These are phyloP conservation scores for Sciurus vulgaris DNA, from an alignment of 2,797 vertebrate genomes.

Conservation along the genomic window DNA sequence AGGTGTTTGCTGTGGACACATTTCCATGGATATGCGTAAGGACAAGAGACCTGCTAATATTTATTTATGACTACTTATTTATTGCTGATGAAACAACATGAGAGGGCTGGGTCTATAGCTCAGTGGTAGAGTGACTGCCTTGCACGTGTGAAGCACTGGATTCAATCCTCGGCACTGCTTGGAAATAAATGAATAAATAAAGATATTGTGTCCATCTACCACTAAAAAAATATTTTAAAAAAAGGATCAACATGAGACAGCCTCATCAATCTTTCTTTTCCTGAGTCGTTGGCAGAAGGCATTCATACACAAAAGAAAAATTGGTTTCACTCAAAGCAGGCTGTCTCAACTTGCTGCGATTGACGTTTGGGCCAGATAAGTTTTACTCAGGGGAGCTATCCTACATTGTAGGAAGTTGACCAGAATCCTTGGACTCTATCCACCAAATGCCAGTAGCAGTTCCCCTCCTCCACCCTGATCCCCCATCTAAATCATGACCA, in stretches of 20 bases:
- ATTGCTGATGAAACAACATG: background rate
- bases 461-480: fast-evolving
- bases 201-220: no score
- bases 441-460: background rate
- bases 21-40: background rate
- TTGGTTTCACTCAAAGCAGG: background rate
- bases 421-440: background rate
- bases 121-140: no score
- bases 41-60: background rate
- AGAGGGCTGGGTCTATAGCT: background rate
- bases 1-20: background rate
- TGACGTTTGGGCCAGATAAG: background rate
- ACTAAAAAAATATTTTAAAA: no score
- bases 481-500: background rate
- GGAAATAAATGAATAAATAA: no score
- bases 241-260: background rate
- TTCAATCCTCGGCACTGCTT: no score
- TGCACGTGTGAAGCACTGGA: no score
- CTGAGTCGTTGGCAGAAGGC: background rate
- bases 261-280: background rate
- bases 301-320: background rate
- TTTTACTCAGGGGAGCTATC: background rate
- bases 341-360: background rate
- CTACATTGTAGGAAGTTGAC: background rate
- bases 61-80: background rate